These are phyloP conservation scores for Coccyzus lansbergi DNA, from an alignment of 2,797 vertebrate species.

Conservation along the genomic window DNA sequence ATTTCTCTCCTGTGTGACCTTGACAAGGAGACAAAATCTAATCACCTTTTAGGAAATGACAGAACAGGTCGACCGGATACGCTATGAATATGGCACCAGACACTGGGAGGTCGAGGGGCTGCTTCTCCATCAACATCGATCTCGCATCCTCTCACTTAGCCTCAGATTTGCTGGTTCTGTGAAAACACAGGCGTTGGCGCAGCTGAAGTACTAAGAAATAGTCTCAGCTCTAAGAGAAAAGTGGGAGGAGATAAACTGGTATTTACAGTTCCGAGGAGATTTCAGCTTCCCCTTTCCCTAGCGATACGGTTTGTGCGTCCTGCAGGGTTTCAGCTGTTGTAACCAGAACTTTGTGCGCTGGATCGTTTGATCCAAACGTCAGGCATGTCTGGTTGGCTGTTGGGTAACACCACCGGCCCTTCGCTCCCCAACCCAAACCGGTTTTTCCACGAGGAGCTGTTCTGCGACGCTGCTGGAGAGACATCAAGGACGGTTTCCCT, in stretches of 20 bases:
- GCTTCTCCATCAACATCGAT: neutral
- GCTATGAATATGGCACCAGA: conserved; percentile 25
- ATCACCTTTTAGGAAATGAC: neutral
- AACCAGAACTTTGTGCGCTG: conserved; percentile 76
- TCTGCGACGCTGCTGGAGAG: conserved; percentile 77
- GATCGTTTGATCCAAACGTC: conserved; percentile 96
- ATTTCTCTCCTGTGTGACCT: neutral
- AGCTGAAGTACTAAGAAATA: conserved; percentile 20
- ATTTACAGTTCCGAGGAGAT: conserved; percentile 34
- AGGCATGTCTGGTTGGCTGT: conserved; percentile 94
- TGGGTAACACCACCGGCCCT: conserved; percentile 89
- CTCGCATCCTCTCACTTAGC: neutral
- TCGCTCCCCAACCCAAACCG: conserved; percentile 82
- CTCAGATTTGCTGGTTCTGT: conserved; percentile 51
- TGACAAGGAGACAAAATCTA: conserved; percentile 6
- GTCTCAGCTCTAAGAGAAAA: conserved; percentile 40
- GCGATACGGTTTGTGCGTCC: neutral
- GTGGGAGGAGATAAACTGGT: neutral
- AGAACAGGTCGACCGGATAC: neutral
- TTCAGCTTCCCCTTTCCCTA: neutral
- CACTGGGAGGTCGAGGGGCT: neutral
- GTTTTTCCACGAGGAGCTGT: conserved; percentile 81
- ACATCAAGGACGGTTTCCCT: conserved; percentile 90
- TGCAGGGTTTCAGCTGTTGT: conserved; percentile 71
- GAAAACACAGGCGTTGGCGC: neutral